Evolutionary conservation across 2,888 invertebrate genomes (phyloP).

Genomic region (Macroteleia sp.): DNA sequence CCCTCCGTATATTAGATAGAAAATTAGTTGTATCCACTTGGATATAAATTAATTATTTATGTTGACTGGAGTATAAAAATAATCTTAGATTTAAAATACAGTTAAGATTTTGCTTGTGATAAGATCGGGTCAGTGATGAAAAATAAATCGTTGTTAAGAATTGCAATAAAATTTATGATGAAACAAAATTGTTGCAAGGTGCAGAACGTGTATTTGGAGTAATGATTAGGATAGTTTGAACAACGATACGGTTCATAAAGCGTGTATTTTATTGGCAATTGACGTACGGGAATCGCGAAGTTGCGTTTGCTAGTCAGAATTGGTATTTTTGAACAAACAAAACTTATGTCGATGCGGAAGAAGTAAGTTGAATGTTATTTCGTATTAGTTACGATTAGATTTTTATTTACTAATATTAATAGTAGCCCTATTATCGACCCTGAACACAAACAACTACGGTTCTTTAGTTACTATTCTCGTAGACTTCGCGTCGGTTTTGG

Average conservation of each 20-base stretch:
- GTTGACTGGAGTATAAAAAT: too few relatives aligned
- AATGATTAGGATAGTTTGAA: conserved; percentile 11
- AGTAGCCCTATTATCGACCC: conserved; percentile 70
- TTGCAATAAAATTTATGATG: conserved; percentile 17
- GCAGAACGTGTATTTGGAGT: conserved; percentile 5
- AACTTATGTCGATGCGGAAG: conserved; percentile 46
- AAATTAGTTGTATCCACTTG: too few relatives aligned
- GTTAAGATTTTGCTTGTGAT: conserved; percentile 32
- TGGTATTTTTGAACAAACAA: conserved; percentile 73
- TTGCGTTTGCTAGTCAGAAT: conserved; percentile 84
- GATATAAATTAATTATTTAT: too few relatives aligned
- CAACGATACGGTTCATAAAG: conserved; percentile 32
- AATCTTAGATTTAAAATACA: too few relatives aligned
- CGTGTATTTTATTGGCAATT: conserved; percentile 64
- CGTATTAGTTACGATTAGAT: conserved; percentile 67
- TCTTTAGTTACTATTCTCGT: conserved; percentile 82
- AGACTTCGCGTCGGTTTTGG: conserved; percentile 65
- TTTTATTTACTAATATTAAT: conserved; percentile 57
- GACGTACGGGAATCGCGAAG: conserved; percentile 76
- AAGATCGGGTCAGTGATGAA: conserved; percentile 1
- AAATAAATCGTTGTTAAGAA: conserved; percentile 10
- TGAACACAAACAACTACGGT: conserved; percentile 79
- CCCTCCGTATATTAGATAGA: too few relatives aligned
- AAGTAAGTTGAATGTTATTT: conserved; percentile 73
- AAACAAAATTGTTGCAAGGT: conserved; percentile 19